Percentiles rank a stretch among this genome's conserved stretches.
Evolutionary conservation across 2,888 invertebrate genomes (phyloP).

Genomic region (Amphipyra tragopoginis): DNA sequence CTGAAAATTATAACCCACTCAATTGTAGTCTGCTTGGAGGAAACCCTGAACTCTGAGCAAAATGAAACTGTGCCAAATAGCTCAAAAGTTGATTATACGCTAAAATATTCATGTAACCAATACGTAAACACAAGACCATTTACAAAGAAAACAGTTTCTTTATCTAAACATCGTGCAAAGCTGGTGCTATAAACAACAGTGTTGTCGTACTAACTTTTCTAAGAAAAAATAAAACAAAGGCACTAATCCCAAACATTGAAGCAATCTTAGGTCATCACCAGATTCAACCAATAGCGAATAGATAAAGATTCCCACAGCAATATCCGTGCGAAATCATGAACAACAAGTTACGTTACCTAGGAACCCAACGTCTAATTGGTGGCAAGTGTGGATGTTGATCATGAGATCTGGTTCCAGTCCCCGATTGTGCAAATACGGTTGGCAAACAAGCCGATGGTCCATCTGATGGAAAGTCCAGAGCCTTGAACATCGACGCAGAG

Average conservation of each 20-base stretch:
- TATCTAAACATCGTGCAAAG: neutral
- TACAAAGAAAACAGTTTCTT: slow-evolving; percentile 8
- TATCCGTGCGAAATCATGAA: slow-evolving; percentile 44
- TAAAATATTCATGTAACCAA: slow-evolving; percentile 3
- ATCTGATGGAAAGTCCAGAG: no score
- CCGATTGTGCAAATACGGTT: no score
- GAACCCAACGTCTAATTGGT: slow-evolving; percentile 11
- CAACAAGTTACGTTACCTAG: slow-evolving; percentile 25
- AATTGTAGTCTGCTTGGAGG: no score
- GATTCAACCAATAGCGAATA: slow-evolving; percentile 42
- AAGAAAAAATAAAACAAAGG: slow-evolving; percentile 21
- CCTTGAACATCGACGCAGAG: no score
- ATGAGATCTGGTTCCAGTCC: no score
- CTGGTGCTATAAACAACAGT: neutral
- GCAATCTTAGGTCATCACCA: slow-evolving; percentile 53
- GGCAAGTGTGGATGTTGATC: no score
- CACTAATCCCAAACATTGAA: slow-evolving; percentile 40
- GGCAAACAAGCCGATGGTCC: no score
- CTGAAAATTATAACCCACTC: no score
- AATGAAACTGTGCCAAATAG: slow-evolving; percentile 9
- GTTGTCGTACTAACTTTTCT: slow-evolving; percentile 3
- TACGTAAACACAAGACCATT: neutral
- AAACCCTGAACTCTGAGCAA: neutral
- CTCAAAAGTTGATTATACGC: slow-evolving; percentile 20
- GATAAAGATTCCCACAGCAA: slow-evolving; percentile 43